These are phyloP conservation scores for Heterotis niloticus DNA, from an alignment of 2,113 vertebrate genomes.

Conservation along the genomic window DNA sequence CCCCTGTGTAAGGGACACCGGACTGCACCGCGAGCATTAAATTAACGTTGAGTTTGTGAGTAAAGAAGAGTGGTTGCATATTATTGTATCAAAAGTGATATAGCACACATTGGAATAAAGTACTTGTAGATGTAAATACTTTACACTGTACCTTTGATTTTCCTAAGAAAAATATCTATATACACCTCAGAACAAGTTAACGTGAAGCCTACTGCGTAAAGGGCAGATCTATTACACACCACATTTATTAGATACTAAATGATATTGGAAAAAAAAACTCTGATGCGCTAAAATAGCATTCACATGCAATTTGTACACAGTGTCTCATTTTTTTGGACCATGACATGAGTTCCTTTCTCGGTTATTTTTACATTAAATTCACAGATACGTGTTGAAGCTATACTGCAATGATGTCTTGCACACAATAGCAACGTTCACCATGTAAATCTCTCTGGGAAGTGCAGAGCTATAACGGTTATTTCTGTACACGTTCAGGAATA, in stretches of 20 bases:
- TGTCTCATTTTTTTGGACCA: slow-evolving; percentile 46
- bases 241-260: slow-evolving; percentile 73
- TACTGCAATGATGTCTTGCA: slow-evolving; percentile 12
- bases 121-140: slow-evolving; percentile 63
- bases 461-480: background rate
- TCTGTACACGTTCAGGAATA: background rate
- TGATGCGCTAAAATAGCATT: slow-evolving; percentile 61
- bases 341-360: slow-evolving; percentile 21
- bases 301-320: slow-evolving; percentile 75
- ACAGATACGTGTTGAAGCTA: slow-evolving; percentile 20
- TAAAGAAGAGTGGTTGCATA: slow-evolving; percentile 46
- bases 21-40: slow-evolving; percentile 51
- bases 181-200: slow-evolving; percentile 74
- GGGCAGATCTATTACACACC: slow-evolving; percentile 70
- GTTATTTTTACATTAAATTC: slow-evolving; percentile 24
- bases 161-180: slow-evolving; percentile 70
- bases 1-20: slow-evolving; percentile 54
- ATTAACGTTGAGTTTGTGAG: slow-evolving; percentile 47
- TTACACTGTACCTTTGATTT: slow-evolving; percentile 65
- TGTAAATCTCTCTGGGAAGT: background rate
- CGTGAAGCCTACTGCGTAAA: slow-evolving; percentile 59
- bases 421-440: slow-evolving; percentile 8
- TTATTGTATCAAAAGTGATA: slow-evolving; percentile 45
- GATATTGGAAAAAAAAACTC: slow-evolving; percentile 61
- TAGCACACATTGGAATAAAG: slow-evolving; percentile 56